Base-by-base conservation (phyloP, 2,113 vertebrate species). In the Meleagris gallopavo region DNA sequence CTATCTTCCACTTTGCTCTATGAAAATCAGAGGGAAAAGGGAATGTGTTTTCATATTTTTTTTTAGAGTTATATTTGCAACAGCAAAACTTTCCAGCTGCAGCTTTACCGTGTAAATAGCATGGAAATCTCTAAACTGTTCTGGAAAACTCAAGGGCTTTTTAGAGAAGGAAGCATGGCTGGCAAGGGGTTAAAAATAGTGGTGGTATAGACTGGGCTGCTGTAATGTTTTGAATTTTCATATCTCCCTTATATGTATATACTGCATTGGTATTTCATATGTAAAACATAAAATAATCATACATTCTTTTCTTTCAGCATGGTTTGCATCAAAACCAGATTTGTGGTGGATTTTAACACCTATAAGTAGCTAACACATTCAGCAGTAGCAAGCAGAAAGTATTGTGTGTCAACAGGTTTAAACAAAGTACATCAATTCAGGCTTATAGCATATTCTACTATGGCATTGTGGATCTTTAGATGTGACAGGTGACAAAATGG, bases 21-120 rank as follows among this genome's bases (percentile, higher is more conserved):
- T 94, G 86, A 90, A 97, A 97, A 94, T 78, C 84, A 78, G 48
- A 73, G 93, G 79, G 48, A 95, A 96, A 94, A 48, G 22, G 52
- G 89, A 95, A 92, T 8, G 82, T 86, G 82, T 86, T 81, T 94
- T 46, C 58, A 82, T 82, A 77, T 72, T 89, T 38, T 89, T 82
- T 95, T 58, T 93, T 90, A 92, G 83, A 72, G 36, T 91, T 95
- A 52, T 86, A 87, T 88, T 55, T 90, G 22, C 25, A 73, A 72
- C 10, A 81, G 13, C 20, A 40, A 77, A 70, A 52, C 10, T 15
- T 78, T 78, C 27, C 43, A 11, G 29, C 13, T 55, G 88, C 40
- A 43, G 4, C 13, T 57, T 13, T 48, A 0, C 9, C 29, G 3
- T 19, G 10, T 12, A 48, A 57, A 43, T 4, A 57, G 27, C 2